phyloP scores from a whole-genome alignment of 2,888 invertebrate genomes.

The Apotomis turbidana region DNA sequence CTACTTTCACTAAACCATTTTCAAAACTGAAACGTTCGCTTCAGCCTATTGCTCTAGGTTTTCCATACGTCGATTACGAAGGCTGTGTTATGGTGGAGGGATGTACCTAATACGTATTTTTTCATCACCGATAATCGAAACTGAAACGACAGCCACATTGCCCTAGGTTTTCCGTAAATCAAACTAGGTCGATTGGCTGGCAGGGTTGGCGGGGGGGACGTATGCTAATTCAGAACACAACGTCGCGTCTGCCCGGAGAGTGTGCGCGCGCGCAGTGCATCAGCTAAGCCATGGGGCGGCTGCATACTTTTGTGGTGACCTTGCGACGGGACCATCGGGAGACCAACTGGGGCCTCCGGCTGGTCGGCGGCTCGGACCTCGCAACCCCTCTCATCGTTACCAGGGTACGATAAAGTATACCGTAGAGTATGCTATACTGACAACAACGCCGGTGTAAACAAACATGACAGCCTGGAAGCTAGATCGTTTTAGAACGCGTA shows the following conservation, averaged over 20 bases:
- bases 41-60: background rate
- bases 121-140: slow-evolving; percentile 6
- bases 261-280: slow-evolving; percentile 66
- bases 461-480: slow-evolving; percentile 45
- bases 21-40: background rate
- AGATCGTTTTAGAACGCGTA: slow-evolving; percentile 24
- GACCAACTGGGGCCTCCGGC: slow-evolving; percentile 93
- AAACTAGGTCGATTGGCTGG: slow-evolving; percentile 75
- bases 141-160: slow-evolving; percentile 35
- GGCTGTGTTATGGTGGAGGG: no score
- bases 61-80: no score
- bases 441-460: slow-evolving; percentile 71
- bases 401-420: slow-evolving; percentile 84
- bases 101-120: no score
- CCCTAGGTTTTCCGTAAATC: slow-evolving; percentile 69
- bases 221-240: slow-evolving; percentile 74
- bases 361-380: slow-evolving; percentile 94
- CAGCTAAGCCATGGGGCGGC: slow-evolving; percentile 84
- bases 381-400: slow-evolving; percentile 94
- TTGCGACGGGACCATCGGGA: slow-evolving; percentile 88
- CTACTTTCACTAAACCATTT: no score
- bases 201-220: slow-evolving; percentile 72
- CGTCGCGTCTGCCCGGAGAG: slow-evolving; percentile 76
- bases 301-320: slow-evolving; percentile 90
- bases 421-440: slow-evolving; percentile 7